Base-by-base conservation (phyloP, 2,113 vertebrate species). In the Megaptera novaeangliae region DNA sequence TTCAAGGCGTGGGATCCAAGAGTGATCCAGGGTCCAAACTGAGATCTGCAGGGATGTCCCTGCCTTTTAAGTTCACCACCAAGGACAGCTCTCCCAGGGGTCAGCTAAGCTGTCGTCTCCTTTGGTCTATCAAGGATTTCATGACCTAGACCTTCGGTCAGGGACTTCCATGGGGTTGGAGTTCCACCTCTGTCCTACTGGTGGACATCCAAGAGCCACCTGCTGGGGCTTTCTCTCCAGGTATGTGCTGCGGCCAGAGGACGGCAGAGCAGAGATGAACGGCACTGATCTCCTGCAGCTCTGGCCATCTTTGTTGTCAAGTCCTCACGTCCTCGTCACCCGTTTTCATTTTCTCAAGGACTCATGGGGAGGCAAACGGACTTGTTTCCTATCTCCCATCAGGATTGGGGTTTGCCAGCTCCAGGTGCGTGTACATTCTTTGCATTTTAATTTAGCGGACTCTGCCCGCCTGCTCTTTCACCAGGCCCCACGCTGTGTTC, bases 321-420 rank as follows among this genome's bases (percentile, higher is more conserved):
- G 82, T 17, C 75, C 41, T 20, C 2, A 2, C 8, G 12, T 44
- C 49, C 27, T n/a, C 0, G 14, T 63, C 0, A 0, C 12, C 14
- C 4, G 1, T 80, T 36, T 23, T n/a, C 5, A 29, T 36, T 57
- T 55, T 25, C 31, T 46, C 34, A 25, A 9, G n/a, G 72, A 55
- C 7, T 8, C 11, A 5, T 0, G 0, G 39, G n/a, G 25, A 41
- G 34, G 71, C 8, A 12, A 4, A 11, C 0, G 1, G 13, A 29
- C 57, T 44, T 3, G 2, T 44, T 68, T 71, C 68, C 36, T 34
- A 21, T 41, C 29, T 36, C 1, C 29, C 25, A 8, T 21, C 55
- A 25, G 61, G 71, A 31, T 8, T 11, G 10, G 64, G 34, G 25
- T 27, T 39, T 49, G 41, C 27, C 68, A 63, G 1, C 89, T 83